These are phyloP conservation scores for Myotis daubentonii DNA, from an alignment of 2,797 vertebrate genomes.

Conservation along the genomic window DNA sequence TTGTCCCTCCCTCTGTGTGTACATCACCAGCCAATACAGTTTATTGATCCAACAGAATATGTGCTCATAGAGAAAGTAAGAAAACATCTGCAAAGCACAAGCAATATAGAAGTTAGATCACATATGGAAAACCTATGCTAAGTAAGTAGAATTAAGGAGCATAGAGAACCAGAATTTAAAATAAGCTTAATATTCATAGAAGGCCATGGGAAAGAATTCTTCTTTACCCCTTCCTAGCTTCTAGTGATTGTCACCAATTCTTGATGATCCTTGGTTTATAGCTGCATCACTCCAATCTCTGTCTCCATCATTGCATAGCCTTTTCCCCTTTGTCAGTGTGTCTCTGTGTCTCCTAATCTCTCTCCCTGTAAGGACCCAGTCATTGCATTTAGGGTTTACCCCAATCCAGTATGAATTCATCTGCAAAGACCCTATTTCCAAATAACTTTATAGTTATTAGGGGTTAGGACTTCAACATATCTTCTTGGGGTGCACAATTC, in stretches of 20 bases:
- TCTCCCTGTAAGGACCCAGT: not conserved
- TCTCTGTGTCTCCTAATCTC: not conserved
- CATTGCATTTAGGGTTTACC: not conserved
- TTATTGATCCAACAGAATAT: not conserved
- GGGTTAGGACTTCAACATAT: not conserved
- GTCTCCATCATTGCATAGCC: not conserved
- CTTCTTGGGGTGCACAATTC: not conserved
- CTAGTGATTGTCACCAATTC: not conserved
- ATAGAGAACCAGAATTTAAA: slow-evolving; percentile 4
- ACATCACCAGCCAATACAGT: not conserved
- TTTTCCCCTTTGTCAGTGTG: not conserved
- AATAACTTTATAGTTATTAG: not conserved
- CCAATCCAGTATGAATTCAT: not conserved
- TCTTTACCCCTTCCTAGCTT: not conserved
- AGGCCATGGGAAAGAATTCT: not conserved
- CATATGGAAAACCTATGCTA: not conserved
- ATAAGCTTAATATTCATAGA: not conserved
- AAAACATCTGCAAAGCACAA: not conserved
- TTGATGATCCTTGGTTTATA: not conserved
- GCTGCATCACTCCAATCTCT: not conserved
- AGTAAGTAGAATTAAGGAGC: not conserved
- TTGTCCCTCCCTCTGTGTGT: not conserved
- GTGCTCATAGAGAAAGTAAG: not conserved
- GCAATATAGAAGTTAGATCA: not conserved
- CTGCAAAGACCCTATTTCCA: not conserved